Percentiles rank a stretch among this genome's conserved stretches.
These are phyloP conservation scores for Yponomeuta malinellus DNA, from an alignment of 2,888 invertebrate species.

Conservation along the genomic window DNA sequence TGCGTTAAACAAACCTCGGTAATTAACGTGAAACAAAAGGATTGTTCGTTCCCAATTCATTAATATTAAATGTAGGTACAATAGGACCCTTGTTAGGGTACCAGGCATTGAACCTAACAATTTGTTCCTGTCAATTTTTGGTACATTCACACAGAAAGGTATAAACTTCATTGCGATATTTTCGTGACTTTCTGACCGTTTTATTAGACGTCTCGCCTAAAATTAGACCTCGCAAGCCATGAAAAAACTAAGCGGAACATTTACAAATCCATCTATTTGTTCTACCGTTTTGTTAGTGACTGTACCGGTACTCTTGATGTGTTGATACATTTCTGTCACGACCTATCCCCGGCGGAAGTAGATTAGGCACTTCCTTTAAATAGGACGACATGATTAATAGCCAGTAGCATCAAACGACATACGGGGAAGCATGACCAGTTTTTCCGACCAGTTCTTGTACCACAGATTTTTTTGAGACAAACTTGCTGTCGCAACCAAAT, in stretches of 20 bases:
- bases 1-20: background rate
- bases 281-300: background rate
- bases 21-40: background rate
- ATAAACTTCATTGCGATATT: background rate
- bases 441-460: background rate
- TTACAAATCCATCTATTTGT: no score
- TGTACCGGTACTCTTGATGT: background rate
- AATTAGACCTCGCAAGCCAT: background rate
- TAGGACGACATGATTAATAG: slow-evolving; percentile 6
- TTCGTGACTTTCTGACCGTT: no score
- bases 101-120: background rate
- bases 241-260: no score
- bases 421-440: background rate
- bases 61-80: slow-evolving; percentile 9
- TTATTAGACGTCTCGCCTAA: background rate
- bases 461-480: no score
- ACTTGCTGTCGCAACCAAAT: background rate
- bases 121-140: background rate
- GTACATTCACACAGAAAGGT: background rate
- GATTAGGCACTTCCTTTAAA: slow-evolving; percentile 7
- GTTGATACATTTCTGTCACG: background rate
- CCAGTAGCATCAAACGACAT: background rate
- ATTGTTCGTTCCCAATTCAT: slow-evolving; percentile 7
- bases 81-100: slow-evolving; percentile 4
- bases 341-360: background rate